Percentiles rank a stretch among this genome's conserved stretches.
Conservation (phyloP, 2,888 invertebrate genomes). For the Leistus spinibarbis region DNA sequence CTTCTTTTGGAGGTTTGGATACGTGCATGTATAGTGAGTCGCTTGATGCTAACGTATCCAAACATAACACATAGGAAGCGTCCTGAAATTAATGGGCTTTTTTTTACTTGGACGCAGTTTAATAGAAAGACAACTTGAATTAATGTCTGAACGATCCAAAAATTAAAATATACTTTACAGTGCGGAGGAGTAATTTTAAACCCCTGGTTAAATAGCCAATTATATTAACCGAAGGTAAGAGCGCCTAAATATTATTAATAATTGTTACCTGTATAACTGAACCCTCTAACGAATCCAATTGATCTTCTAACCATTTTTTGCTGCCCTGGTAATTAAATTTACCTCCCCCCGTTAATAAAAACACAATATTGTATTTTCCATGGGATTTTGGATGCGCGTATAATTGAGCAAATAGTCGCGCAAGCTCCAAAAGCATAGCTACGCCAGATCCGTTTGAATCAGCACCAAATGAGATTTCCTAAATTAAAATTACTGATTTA, state of each 20-base stretch:
- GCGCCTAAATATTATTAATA: neutral
- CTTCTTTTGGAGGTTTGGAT: constrained; percentile 92
- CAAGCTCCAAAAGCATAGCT: constrained; percentile 84
- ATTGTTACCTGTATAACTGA: constrained; percentile 71
- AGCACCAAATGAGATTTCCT: constrained; percentile 87
- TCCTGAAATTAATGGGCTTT: constrained; percentile 66
- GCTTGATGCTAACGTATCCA: constrained; percentile 78
- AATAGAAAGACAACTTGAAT: no score
- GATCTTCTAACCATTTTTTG: constrained; percentile 95
- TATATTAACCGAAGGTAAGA: neutral
- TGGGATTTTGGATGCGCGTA: constrained; percentile 76
- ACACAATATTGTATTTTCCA: constrained; percentile 80
- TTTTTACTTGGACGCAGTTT: no score
- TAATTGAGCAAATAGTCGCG: constrained; percentile 84
- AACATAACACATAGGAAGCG: constrained; percentile 86
- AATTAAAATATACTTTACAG: neutral
- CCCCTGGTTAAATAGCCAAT: neutral
- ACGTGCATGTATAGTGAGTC: constrained; percentile 85
- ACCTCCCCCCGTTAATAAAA: constrained; percentile 89
- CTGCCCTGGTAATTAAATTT: constrained; percentile 93
- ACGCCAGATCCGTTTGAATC: constrained; percentile 95
- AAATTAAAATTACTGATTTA: constrained; percentile 44
- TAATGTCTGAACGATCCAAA: neutral
- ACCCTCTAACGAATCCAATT: constrained; percentile 78
- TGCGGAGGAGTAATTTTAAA: no score